Percentiles rank a stretch among this genome's conserved stretches.
These are phyloP conservation scores for Callocephalon fimbriatum DNA, from an alignment of 2,113 vertebrate genomes.

Conservation along the genomic window DNA sequence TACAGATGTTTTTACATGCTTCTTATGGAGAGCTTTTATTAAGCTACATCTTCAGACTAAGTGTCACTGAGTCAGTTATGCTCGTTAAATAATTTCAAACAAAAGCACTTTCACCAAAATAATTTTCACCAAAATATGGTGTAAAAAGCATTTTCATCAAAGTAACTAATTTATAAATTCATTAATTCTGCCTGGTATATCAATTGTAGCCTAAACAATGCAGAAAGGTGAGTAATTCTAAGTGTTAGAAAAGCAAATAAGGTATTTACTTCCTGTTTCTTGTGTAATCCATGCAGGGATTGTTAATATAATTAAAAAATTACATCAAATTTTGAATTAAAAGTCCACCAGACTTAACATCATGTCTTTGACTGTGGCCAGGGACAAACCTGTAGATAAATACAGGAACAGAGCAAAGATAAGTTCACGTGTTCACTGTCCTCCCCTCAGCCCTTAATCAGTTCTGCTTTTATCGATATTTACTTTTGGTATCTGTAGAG, in stretches of 20 bases:
- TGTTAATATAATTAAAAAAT: not conserved
- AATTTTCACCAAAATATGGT: not conserved
- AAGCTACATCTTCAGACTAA: not conserved
- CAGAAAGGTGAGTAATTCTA: not conserved
- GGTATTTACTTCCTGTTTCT: not conserved
- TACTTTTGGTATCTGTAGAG: not conserved
- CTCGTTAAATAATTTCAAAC: not conserved
- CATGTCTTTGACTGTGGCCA: not conserved
- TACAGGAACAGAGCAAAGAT: not conserved
- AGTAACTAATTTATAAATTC: not conserved
- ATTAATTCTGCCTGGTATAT: not conserved
- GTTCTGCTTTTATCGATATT: rapidly evolving
- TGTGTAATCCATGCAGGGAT: not conserved
- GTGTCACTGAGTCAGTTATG: not conserved
- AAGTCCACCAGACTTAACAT: not conserved
- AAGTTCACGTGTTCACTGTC: not conserved
- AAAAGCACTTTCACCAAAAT: not conserved
- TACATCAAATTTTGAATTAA: not conserved
- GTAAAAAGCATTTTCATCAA: not conserved
- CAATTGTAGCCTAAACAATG: not conserved
- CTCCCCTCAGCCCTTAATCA: not conserved
- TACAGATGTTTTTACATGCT: not conserved
- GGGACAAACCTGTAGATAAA: not conserved
- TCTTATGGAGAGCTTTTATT: not conserved
- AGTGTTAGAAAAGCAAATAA: not conserved